phyloP scores from a whole-genome alignment of 2,797 vertebrate species.

The Lateolabrax maculatus region DNA sequence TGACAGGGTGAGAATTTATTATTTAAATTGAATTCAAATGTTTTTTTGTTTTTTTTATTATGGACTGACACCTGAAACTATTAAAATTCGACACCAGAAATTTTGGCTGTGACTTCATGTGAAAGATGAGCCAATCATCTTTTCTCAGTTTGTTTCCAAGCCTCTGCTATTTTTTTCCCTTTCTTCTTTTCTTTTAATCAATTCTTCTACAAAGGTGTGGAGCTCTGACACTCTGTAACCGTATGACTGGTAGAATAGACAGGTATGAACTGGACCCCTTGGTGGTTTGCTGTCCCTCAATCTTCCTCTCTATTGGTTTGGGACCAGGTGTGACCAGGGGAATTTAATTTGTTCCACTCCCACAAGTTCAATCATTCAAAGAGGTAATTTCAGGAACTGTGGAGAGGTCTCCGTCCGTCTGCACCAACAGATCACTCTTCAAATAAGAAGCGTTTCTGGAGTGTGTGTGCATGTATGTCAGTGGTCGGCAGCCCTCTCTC shows the following conservation, averaged over 20 bases:
- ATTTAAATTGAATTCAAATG: too few species aligned
- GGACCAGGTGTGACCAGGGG: conserved; percentile 61
- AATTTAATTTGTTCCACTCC: conserved; percentile 57
- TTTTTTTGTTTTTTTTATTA: too few species aligned
- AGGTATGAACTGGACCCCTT: conserved; percentile 18
- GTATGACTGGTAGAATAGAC: conserved; percentile 22
- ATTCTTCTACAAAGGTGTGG: not conserved
- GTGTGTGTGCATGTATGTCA: conserved; percentile 11
- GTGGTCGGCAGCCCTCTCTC: not conserved
- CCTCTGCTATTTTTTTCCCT: not conserved
- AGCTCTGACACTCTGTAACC: not conserved
- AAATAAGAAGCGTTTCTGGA: conserved; percentile 15
- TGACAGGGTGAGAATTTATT: too few species aligned
- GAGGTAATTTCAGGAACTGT: conserved; percentile 40
- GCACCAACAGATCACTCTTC: conserved; percentile 17
- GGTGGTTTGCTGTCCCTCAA: conserved; percentile 39
- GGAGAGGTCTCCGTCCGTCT: conserved; percentile 32
- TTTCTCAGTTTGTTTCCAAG: not conserved
- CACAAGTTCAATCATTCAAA: conserved; percentile 23
- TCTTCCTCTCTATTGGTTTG: conserved; percentile 66
- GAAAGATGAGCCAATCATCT: not conserved
- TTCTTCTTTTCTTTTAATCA: conserved; percentile 2
- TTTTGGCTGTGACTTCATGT: not conserved
- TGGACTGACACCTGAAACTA: not conserved
- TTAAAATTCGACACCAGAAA: not conserved